Base-by-base conservation (phyloP, 2,888 invertebrate species). In the Catocala fraxini region DNA sequence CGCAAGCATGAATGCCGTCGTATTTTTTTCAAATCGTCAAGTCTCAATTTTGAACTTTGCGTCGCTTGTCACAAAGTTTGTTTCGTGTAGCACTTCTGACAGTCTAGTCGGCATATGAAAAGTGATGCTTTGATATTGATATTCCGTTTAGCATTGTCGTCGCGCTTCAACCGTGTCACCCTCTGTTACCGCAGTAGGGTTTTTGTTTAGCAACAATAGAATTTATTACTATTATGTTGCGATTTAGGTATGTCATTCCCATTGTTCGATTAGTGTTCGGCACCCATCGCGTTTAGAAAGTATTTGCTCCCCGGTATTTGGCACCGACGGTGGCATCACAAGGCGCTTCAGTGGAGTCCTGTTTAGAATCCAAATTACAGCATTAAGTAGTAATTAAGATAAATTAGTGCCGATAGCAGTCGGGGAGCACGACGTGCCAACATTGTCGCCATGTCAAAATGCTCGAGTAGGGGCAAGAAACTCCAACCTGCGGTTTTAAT, bases 301-400 rank as follows among this genome's bases (percentile, higher is more conserved):
- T 87, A 90, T 88, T 80, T 75, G 59, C 68, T 75, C 73, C 76
- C 88, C 81, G 87, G 90, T 90, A 92, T 92, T 92, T 93, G 88
- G 87, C 93, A 88, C 93, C 88, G 86, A 84, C 88, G 87, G 91
- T 90, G 92, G 90, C 89, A 86, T 87, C 83, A 80, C 83, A 75
- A 90, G 91, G 87, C 90, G 90, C 91, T 92, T 93, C 82, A 84
- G 77, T 82, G 83, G 80, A 68, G 80, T 77, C 70, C 79, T 83
- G 79, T 79, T 83, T 85, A 84, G 93, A 90, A 92, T 93, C 89
- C 86, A 88, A 93, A 93, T 89, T 83, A 83, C 82, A 80, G 80
- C 82, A 89, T 93, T 92, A 91, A 85, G 78, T 84, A 63, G 86
- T 90, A 91, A 92, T 93, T 93, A 93, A 93, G 93, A 93, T 94